These are phyloP conservation scores for Lucifuga dentata DNA, from an alignment of 2,113 vertebrate genomes.

Conservation along the genomic window DNA sequence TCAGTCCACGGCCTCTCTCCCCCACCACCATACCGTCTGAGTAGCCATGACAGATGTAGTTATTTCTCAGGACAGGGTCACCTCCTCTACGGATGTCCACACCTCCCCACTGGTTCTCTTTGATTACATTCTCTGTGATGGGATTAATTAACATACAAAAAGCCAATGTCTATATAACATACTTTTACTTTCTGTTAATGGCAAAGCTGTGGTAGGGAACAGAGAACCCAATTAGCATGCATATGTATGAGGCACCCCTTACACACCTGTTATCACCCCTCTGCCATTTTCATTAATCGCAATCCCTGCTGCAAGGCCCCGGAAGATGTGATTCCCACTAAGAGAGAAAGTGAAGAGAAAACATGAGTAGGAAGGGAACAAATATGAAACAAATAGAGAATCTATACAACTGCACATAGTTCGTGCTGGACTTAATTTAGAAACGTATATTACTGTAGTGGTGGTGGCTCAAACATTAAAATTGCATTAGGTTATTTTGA, in stretches of 20 bases:
- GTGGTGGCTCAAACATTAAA: no score
- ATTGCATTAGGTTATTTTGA: no score
- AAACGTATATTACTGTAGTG: no score
- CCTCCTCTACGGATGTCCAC: constrained; percentile 91
- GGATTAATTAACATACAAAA: background rate
- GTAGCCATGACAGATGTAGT: constrained; percentile 91
- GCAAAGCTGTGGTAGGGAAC: background rate
- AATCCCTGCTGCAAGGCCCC: constrained; percentile 91
- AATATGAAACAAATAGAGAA: background rate
- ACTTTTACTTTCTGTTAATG: background rate
- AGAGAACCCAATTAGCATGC: background rate
- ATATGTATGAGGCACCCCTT: background rate
- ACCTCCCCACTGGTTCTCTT: constrained; percentile 93
- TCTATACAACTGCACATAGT: no score
- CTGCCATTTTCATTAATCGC: constrained; percentile 93
- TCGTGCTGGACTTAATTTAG: no score
- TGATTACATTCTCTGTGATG: constrained; percentile 89
- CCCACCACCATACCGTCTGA: constrained; percentile 92
- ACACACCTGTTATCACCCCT: constrained; percentile 90
- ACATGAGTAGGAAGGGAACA: background rate
- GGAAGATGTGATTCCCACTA: constrained; percentile 94
- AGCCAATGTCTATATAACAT: background rate
- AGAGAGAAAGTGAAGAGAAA: constrained; percentile 25
- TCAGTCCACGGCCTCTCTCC: constrained; percentile 88
- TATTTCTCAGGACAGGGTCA: constrained; percentile 88